Conservation (phyloP, 2,797 vertebrate species). For the Intellagama lesueurii region DNA sequence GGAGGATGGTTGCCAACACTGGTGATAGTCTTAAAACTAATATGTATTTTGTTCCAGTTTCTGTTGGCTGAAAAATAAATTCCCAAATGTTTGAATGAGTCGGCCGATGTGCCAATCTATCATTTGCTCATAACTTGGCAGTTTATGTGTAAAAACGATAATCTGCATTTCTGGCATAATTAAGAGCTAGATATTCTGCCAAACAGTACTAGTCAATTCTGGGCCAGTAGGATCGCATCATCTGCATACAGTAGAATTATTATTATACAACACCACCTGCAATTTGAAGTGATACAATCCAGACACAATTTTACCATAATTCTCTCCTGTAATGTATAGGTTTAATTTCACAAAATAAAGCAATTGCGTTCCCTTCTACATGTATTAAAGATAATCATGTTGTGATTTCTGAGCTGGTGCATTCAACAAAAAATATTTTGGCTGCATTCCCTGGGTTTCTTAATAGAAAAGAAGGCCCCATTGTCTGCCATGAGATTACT, state of each 20-base stretch:
- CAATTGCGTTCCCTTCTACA: too few species aligned
- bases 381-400: too few species aligned
- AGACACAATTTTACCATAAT: not conserved
- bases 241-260: not conserved
- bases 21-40: not conserved
- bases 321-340: too few species aligned
- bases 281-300: too few species aligned
- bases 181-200: not conserved
- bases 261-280: too few species aligned
- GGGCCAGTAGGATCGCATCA: not conserved
- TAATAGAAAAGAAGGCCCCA: not conserved
- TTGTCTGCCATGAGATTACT: not conserved
- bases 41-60: not conserved
- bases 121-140: not conserved
- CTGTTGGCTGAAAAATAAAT: slow-evolving; percentile 26
- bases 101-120: not conserved
- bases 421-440: not conserved
- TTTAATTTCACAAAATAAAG: too few species aligned
- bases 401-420: too few species aligned
- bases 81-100: slow-evolving; percentile 5
- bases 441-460: not conserved
- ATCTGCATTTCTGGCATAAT: slow-evolving; percentile 6
- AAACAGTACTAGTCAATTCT: not conserved
- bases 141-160: not conserved
- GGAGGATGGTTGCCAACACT: not conserved